These are phyloP conservation scores for Coenonympha glycerion DNA, from an alignment of 2,888 invertebrate species.

Conservation along the genomic window DNA sequence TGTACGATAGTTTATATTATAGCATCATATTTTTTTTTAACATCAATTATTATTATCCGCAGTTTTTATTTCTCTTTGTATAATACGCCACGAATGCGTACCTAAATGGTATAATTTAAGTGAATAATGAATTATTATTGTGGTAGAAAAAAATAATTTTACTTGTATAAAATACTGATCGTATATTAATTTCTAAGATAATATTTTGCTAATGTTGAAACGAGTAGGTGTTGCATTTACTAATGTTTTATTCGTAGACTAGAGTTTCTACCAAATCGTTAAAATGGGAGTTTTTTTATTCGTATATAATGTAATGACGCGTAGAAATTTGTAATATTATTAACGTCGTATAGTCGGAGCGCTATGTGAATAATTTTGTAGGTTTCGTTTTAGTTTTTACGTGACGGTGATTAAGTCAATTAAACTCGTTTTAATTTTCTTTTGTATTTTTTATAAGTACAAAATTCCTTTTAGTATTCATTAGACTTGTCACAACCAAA, in stretches of 20 bases:
- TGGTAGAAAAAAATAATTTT: constrained; percentile 9
- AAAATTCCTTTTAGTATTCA: no score
- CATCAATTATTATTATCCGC: no score
- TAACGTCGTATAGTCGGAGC: no score
- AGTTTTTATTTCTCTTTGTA: constrained; percentile 12
- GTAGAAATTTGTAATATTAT: no score
- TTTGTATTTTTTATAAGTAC: no score
- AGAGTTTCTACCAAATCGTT: constrained; percentile 71
- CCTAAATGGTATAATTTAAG: constrained; percentile 5
- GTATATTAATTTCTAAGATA: constrained; percentile 43
- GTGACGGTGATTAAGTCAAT: constrained; percentile 64
- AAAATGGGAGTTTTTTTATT: constrained; percentile 48
- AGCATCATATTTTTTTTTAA: no score
- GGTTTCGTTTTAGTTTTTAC: constrained; percentile 34
- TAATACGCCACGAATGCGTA: constrained; percentile 11
- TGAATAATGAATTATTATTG: not conserved
- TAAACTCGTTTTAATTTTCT: constrained; percentile 34
- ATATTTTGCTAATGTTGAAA: constrained; percentile 39
- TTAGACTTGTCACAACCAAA: no score
- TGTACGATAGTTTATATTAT: no score
- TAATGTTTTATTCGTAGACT: constrained; percentile 69
- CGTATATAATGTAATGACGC: not conserved
- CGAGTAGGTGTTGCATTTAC: constrained; percentile 72
- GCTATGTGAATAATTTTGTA: not conserved
- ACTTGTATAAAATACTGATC: constrained; percentile 35